These are phyloP conservation scores for Diachasmimorpha longicaudata DNA, from an alignment of 1,140 invertebrate species.

Conservation along the genomic window DNA sequence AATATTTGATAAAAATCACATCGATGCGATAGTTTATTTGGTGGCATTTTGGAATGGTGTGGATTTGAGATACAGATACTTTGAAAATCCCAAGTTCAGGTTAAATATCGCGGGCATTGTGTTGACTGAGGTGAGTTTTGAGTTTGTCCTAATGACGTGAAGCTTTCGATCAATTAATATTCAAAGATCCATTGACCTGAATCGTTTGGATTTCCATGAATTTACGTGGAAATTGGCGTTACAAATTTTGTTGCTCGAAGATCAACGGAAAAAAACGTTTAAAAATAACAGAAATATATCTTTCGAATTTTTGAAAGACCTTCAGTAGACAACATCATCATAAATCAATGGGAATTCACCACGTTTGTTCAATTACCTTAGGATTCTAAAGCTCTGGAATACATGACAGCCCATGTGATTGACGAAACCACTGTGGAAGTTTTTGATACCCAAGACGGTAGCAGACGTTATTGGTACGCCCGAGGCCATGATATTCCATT, in stretches of 20 bases:
- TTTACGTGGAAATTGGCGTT: too few species aligned
- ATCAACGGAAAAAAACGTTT: too few species aligned
- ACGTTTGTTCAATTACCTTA: neutral
- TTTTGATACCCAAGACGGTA: neutral
- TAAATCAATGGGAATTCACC: neutral
- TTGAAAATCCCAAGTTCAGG: slow-evolving; percentile 33
- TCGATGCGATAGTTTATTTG: slow-evolving; percentile 24
- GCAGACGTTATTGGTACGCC: neutral
- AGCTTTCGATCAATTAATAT: too few species aligned
- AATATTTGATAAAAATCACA: slow-evolving; percentile 16
- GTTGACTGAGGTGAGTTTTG: slow-evolving; percentile 19
- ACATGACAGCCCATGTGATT: neutral
- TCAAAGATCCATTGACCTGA: too few species aligned
- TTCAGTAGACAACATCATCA: too few species aligned
- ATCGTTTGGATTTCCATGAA: too few species aligned
- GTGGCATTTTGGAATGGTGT: slow-evolving; percentile 39
- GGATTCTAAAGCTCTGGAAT: neutral
- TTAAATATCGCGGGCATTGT: slow-evolving; percentile 39
- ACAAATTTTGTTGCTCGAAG: too few species aligned
- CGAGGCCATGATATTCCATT: neutral
- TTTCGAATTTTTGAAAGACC: too few species aligned
- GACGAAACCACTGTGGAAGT: neutral
- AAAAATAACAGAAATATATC: too few species aligned
- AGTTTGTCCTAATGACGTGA: too few species aligned
- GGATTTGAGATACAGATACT: slow-evolving; percentile 35